These are phyloP conservation scores for Philopotamus ludificatus DNA, from an alignment of 1,140 invertebrate genomes.

Conservation along the genomic window DNA sequence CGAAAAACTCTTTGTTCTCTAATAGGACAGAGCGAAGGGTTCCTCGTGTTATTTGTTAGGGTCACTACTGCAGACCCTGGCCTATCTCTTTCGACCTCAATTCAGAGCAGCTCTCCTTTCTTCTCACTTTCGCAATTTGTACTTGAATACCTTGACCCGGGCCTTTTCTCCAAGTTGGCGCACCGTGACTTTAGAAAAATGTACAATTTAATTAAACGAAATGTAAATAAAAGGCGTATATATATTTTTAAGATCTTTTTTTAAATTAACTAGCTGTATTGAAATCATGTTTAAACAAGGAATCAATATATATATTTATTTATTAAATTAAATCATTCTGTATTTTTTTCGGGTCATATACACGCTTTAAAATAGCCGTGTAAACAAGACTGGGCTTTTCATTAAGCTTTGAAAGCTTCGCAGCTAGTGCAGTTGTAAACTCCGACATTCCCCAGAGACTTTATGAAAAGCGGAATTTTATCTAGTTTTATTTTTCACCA, in stretches of 20 bases:
- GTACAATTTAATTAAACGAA: too few relatives aligned
- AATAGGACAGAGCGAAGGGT: not conserved
- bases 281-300: too few relatives aligned
- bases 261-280: too few relatives aligned
- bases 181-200: too few relatives aligned
- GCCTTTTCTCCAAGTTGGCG: too few relatives aligned
- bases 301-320: slow-evolving; percentile 1
- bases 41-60: slow-evolving; percentile 2
- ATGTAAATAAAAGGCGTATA: too few relatives aligned
- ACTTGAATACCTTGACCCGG: too few relatives aligned
- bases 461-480: not conserved
- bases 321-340: not conserved
- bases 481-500: not conserved
- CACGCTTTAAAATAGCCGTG: not conserved
- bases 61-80: slow-evolving; percentile 1
- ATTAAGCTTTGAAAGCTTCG: slow-evolving; percentile 18
- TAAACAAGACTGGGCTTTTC: slow-evolving; percentile 9
- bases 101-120: too few relatives aligned
- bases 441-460: slow-evolving; percentile 15
- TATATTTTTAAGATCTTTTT: too few relatives aligned
- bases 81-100: not conserved
- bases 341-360: not conserved
- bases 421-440: slow-evolving; percentile 3
- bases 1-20: slow-evolving; percentile 13
- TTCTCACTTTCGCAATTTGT: too few relatives aligned